Base-by-base conservation (phyloP, 2,888 invertebrate genomes). In the Pseudococcus viburni region DNA sequence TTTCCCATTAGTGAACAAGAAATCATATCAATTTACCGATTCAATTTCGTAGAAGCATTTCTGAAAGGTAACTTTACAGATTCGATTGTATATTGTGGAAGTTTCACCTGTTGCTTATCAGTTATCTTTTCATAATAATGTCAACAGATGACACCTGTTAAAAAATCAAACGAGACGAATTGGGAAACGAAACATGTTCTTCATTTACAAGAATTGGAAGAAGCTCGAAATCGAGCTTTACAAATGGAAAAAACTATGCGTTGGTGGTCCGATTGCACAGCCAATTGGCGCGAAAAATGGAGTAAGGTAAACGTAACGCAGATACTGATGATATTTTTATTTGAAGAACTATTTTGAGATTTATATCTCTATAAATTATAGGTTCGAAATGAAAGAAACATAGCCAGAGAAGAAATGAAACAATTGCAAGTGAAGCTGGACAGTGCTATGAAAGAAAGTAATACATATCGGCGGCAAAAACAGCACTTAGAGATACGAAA, bases 211-310 rank as follows among this genome's bases (percentile, higher is more conserved):
- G 99, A 99, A 91, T 93, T 99, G 90, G 98, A 99, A 91, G 99
- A 99, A 91, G 98, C 98, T 0, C 93, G 98, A 90, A 97, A 98
- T 5, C 93, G 99, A 89, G 98, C 98, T 19, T 96, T 98, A 0
- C 99, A 99, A 92, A 99, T 99, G 99, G 99, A 99, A 92, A 99
- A 99, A 92, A 99, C 99, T 0, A 99, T 99, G 98, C 93, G 98
- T 89, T 99, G 99, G 99, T 99, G 96, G 99, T 98, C 96, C 86
- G 99, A 99, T 92, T 99, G 99, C 92, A 99, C 99, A 0, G 97
- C 98, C 0, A 97, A 97, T 91, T 98, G 98, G 98, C 93, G 97
- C 55, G 96, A 96, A 91, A 99, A 99, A 91, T 99, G 99, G 99
- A 96, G 96, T 93, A 94, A 98, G 94, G 96, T 92, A 89, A 73